Evolutionary conservation across 2,113 vertebrate species (phyloP), one percentile per base, ranked within the genome.

Genomic region (Hiodon tergisus): DNA sequence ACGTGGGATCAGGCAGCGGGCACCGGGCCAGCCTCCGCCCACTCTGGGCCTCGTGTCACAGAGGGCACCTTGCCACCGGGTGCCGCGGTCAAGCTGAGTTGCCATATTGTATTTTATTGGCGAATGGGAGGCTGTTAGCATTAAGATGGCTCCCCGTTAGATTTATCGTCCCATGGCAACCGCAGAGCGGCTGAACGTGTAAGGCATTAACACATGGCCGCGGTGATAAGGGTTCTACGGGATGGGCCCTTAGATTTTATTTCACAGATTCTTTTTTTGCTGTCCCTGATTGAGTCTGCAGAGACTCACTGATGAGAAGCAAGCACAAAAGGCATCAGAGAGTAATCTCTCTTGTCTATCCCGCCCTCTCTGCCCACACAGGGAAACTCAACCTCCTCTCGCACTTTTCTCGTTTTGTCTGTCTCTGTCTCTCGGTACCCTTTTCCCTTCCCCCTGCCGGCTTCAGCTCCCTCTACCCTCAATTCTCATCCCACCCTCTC

Each of bases 91-190:
- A 86, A 76, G 87, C 89, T 88, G 88, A 81, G 89, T 76, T 69
- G 79, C 90, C 90, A 89, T 92, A 92, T 91, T 92, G 88, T 82
- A 76, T 85, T 89, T 89, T 86, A 90, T 86, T 81, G 86, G 86
- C 82, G 86, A 87, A 86, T 85, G 88, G 84, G 86, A 86, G 74
- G 81, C 77, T 75, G 75, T 81, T 81, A 86, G 82, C 76, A 80
- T 83, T 85, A 79, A 85, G 87, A 85, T 66, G 72, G 83, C 78
- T 82, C 81, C 77, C 76, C 73, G 78, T 86, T 82, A 88, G 82
- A 85, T 88, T 85, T 83, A 86, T 82, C 70, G 60, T 83, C 81
- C 81, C 67, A 72, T 84, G 83, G 81, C 78, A 80, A 81, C 75
- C 67, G 77, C 74, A 80, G 31, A 60, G 77, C 66, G 60, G 72